These are phyloP conservation scores for Scaptodrosophila lebanonensis DNA, from an alignment of 1,140 invertebrate species.

Conservation along the genomic window DNA sequence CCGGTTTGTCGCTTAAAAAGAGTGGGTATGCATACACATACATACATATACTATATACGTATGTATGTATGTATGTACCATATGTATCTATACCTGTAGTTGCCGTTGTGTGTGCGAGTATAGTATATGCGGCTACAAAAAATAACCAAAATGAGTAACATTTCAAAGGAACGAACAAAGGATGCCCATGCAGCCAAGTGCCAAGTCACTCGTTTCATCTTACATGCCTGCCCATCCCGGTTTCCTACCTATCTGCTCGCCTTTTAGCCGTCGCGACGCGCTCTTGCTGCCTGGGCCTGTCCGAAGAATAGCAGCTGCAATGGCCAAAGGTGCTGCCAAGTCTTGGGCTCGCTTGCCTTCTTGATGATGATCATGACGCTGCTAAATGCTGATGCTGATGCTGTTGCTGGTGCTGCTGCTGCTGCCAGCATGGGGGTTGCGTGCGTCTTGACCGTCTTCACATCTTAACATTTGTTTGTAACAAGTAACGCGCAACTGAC, in stretches of 20 bases:
- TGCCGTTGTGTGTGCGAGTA: conserved; percentile 18
- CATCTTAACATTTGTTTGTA: conserved; percentile 60
- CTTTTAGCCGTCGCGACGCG: too few relatives aligned
- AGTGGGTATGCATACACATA: conserved; percentile 45
- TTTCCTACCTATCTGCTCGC: too few relatives aligned
- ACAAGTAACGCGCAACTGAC: conserved; percentile 63
- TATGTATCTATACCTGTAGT: too few relatives aligned
- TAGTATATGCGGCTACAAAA: conserved; percentile 37
- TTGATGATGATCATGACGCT: conserved; percentile 58
- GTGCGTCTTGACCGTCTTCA: conserved; percentile 19
- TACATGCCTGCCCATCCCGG: conserved; percentile 19
- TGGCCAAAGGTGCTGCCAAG: conserved; percentile 31
- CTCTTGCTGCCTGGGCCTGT: too few relatives aligned
- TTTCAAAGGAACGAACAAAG: conserved; percentile 59
- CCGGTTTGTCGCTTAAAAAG: conserved; percentile 63
- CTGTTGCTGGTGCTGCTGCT: conserved; percentile 22
- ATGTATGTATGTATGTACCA: conserved; percentile 25
- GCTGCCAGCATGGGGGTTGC: conserved; percentile 45
- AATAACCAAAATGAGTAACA: conserved; percentile 69
- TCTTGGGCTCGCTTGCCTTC: conserved; percentile 16
- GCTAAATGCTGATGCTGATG: conserved; percentile 33
- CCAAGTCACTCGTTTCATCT: conserved; percentile 59
- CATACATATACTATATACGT: conserved; percentile 34
- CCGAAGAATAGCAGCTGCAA: conserved; percentile 32
- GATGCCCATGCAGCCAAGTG: conserved; percentile 52